phyloP scores from a whole-genome alignment of 1,140 invertebrate species.

The Ctenoplectra terminalis region DNA sequence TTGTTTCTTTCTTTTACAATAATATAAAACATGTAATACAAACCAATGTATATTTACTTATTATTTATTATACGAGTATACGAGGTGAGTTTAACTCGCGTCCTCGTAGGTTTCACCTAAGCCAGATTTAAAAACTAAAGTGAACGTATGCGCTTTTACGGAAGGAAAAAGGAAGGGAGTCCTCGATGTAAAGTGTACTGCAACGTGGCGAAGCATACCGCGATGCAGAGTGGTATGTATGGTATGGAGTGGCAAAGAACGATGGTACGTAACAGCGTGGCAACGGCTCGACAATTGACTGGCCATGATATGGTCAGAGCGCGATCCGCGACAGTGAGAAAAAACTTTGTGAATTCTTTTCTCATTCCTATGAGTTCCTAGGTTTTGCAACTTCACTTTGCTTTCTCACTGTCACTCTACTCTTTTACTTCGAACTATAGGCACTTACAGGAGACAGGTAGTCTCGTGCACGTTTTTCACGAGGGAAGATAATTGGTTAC shows the following conservation, averaged over 20 bases:
- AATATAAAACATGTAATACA: too few species aligned
- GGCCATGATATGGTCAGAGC: slow-evolving; percentile 3
- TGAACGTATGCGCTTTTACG: slow-evolving; percentile 38
- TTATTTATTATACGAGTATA: too few species aligned
- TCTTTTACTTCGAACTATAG: slow-evolving; percentile 1
- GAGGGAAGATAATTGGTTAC: too few species aligned
- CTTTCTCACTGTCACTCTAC: slow-evolving; percentile 6
- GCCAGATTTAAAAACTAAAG: slow-evolving; percentile 49
- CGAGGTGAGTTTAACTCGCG: slow-evolving; percentile 34
- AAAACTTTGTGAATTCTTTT: slow-evolving; percentile 44
- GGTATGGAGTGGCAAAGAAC: slow-evolving; percentile 10
- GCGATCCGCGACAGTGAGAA: slow-evolving; percentile 23
- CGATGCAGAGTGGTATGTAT: background rate
- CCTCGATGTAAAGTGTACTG: slow-evolving; percentile 42
- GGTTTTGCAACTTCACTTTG: slow-evolving; percentile 31
- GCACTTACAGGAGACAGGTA: too few species aligned
- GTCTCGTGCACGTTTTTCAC: too few species aligned
- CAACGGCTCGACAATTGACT: slow-evolving; percentile 14
- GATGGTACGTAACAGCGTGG: slow-evolving; percentile 40
- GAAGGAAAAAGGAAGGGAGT: slow-evolving; percentile 22
- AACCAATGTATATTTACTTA: too few species aligned
- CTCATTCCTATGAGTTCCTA: slow-evolving; percentile 26
- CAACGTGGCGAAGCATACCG: slow-evolving; percentile 39
- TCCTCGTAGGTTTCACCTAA: slow-evolving; percentile 72
- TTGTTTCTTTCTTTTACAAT: too few species aligned